Conservation (phyloP, 2,888 invertebrate species). For the Hartigia nigra region DNA sequence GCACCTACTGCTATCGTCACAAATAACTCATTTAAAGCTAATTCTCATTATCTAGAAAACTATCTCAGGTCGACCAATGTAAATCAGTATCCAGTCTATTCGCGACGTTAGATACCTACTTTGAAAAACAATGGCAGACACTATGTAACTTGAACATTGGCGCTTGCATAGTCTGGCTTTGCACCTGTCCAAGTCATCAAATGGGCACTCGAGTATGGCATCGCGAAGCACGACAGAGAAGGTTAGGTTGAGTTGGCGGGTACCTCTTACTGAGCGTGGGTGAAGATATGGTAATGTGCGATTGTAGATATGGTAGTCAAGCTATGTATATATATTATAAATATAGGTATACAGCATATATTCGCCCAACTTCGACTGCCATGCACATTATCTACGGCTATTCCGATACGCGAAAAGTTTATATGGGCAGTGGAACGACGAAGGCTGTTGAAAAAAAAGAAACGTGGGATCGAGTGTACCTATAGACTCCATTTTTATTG, state of each 20-base stretch:
- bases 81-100: neutral
- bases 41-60: neutral
- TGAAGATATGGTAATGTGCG: neutral
- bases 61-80: neutral
- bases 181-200: neutral
- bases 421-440: slow-evolving; percentile 7
- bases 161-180: neutral
- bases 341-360: neutral
- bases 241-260: neutral
- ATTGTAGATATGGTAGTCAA: neutral
- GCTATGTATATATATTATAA: neutral
- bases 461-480: slow-evolving; percentile 6
- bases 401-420: neutral
- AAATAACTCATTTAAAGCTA: neutral
- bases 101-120: neutral
- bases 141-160: neutral
- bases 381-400: neutral
- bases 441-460: slow-evolving; percentile 17
- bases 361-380: neutral
- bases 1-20: neutral
- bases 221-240: neutral
- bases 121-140: neutral
- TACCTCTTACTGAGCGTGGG: neutral
- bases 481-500: neutral
- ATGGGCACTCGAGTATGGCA: neutral